Evolutionary conservation across 2,888 invertebrate genomes (phyloP).

Genomic region (Nyleta sp.): DNA sequence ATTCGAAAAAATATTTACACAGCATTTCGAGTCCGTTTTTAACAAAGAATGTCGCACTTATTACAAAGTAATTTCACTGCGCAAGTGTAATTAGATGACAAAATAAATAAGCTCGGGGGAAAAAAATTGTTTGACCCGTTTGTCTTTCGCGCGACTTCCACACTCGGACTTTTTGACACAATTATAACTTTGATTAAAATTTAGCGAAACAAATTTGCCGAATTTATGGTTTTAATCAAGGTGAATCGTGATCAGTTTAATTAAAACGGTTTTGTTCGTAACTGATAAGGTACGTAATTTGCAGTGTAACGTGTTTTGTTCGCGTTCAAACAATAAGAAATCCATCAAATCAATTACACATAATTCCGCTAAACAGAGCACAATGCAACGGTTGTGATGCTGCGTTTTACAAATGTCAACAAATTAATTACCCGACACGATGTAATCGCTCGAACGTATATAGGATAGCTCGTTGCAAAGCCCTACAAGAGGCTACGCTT

Average conservation of each 20-base stretch:
- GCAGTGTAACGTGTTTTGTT: slow-evolving; percentile 29
- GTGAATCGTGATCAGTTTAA: slow-evolving; percentile 36
- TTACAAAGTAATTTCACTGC: slow-evolving; percentile 53
- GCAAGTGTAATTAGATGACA: slow-evolving; percentile 49
- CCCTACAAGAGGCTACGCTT: slow-evolving; percentile 56
- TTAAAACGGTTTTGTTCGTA: slow-evolving; percentile 44
- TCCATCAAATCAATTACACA: slow-evolving; percentile 54
- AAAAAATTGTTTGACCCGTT: slow-evolving; percentile 15
- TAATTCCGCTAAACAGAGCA: slow-evolving; percentile 47
- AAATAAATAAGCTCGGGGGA: slow-evolving; percentile 42
- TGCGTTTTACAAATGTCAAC: slow-evolving; percentile 62
- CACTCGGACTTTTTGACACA: neutral
- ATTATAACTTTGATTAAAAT: slow-evolving; percentile 30
- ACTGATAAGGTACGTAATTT: slow-evolving; percentile 48
- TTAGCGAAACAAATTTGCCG: slow-evolving; percentile 26
- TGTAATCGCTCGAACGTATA: slow-evolving; percentile 64
- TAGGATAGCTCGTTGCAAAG: slow-evolving; percentile 53
- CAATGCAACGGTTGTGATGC: slow-evolving; percentile 36
- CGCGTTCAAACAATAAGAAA: slow-evolving; percentile 46
- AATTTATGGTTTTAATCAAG: slow-evolving; percentile 41
- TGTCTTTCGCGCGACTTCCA: slow-evolving; percentile 1
- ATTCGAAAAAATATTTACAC: slow-evolving; percentile 55
- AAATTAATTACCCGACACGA: slow-evolving; percentile 65
- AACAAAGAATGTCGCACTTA: slow-evolving; percentile 56
- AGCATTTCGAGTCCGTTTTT: slow-evolving; percentile 26